These are phyloP conservation scores for Dendrophyllia cribrosa DNA, from an alignment of 64 coral and sea anemone species.

Conservation along the genomic window DNA sequence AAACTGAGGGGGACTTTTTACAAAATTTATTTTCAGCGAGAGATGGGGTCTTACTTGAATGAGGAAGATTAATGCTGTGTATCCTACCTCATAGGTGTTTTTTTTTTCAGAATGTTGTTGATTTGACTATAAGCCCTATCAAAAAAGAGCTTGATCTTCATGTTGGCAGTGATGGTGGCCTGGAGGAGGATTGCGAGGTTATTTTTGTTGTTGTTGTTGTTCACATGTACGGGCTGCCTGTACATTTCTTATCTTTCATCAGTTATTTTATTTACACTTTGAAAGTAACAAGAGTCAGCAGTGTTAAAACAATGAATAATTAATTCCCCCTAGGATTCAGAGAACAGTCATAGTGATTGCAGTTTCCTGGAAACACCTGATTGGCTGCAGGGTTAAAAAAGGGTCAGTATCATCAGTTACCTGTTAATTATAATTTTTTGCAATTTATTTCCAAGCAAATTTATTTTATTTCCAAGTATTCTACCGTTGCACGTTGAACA, in stretches of 20 bases:
- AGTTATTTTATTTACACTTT: constrained; percentile 30
- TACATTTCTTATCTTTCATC: constrained; percentile 10
- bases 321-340: constrained; percentile 19
- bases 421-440: too few species aligned
- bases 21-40: constrained; percentile 11
- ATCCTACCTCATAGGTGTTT: constrained; percentile 4
- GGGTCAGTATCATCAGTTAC: too few species aligned
- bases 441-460: too few species aligned
- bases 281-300: constrained; percentile 31
- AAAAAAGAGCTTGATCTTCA: constrained; percentile 10
- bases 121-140: constrained; percentile 16
- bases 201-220: too few species aligned
- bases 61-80: constrained; percentile 12
- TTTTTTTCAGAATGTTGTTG: constrained; percentile 20
- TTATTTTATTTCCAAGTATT: too few species aligned
- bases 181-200: too few species aligned
- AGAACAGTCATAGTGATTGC: constrained; percentile 20
- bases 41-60: constrained; percentile 20
- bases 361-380: neutral
- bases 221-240: constrained; percentile 7
- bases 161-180: constrained; percentile 22
- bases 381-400: neutral
- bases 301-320: constrained; percentile 16
- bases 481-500: too few species aligned
- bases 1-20: neutral